Base-by-base conservation (phyloP, 2,888 invertebrate species). In the Bombylius discolor region DNA sequence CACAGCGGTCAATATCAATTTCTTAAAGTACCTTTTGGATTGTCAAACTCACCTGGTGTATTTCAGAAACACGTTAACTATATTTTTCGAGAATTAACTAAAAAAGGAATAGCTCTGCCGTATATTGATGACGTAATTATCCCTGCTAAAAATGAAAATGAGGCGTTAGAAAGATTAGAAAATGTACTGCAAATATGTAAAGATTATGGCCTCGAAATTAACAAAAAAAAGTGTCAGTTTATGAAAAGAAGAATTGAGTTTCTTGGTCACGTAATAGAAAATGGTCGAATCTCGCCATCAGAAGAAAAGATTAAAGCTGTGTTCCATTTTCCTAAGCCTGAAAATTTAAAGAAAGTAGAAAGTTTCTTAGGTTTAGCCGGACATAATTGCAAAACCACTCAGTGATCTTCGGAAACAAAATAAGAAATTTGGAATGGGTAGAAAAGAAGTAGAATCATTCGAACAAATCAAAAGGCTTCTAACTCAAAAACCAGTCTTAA, bases 11-110 rank as follows among this genome's bases (percentile, higher is more conserved):
- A 63, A 14, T 66, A 58, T 59, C 69, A 74, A 59, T 73, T 72
- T 59, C 45, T 65, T 9, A 65, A 60, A 59, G 64, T 64, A 52
- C 71, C 71, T 0, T 74, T 72, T 63, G 72, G 71, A 7, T 51
- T 71, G 9, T 68, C 66, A 46, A 70, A 67, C 31, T 64, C 63
- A 7, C 72, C 72, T 12, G 61, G 65, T 13, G 63, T 66, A 36
- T 70, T 72, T 51, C 68, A 62, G 23, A 53, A 69, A 39, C 33
- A 47, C 33, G 33, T 58, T 12, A 47, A 56, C 9, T 47, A n/a
- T 3, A 36, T 51, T 7, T 58, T 55, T 50, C 39, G 58, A 36
- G 55, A 53, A 14, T n/a, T 53, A 9, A 47, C 53, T 31, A 14
- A 36, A 11, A 36, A 56, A 44, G 56, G 49, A 34, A 23, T 46